phyloP scores from a whole-genome alignment of 2,797 vertebrate genomes.

The Micropoecilia bifurca region DNA sequence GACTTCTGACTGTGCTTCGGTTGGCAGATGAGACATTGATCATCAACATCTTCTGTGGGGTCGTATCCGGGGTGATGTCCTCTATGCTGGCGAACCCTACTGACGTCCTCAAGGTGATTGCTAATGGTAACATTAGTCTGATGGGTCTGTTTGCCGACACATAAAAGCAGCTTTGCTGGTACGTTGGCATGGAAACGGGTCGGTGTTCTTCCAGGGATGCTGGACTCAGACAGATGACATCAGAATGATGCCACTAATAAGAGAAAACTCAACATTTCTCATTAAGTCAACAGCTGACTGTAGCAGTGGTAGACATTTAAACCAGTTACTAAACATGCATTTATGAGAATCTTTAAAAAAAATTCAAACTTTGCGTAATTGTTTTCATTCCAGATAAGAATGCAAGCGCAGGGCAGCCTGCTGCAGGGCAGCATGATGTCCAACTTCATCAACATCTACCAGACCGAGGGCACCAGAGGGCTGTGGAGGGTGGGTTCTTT shows the following conservation, averaged over 20 bases:
- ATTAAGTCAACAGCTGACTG: too few relatives aligned
- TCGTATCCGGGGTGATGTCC: conserved; percentile 94
- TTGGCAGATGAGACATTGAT: conserved; percentile 92
- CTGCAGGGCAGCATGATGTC: conserved; percentile 97
- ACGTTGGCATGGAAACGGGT: neutral
- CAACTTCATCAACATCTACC: conserved; percentile 97
- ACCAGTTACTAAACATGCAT: neutral
- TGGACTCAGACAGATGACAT: neutral
- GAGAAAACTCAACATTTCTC: neutral
- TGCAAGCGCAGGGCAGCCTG: conserved; percentile 95
- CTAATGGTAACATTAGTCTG: neutral
- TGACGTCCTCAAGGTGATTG: conserved; percentile 92
- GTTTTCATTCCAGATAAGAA: conserved; percentile 86
- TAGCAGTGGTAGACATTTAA: neutral
- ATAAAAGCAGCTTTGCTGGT: conserved; percentile 6
- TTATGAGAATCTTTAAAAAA: neutral
- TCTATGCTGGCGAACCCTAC: conserved; percentile 94
- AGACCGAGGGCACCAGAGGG: conserved; percentile 92
- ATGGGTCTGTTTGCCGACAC: neutral
- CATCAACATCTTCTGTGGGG: conserved; percentile 95
- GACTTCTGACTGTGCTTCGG: conserved; percentile 24
- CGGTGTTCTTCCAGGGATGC: neutral
- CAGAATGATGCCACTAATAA: neutral
- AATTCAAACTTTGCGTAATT: neutral
- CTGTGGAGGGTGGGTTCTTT: conserved; percentile 90